Percentiles rank a stretch among this genome's conserved stretches.
These are phyloP conservation scores for Sebastes itinus DNA, from an alignment of 2,797 vertebrate species.

Conservation along the genomic window DNA sequence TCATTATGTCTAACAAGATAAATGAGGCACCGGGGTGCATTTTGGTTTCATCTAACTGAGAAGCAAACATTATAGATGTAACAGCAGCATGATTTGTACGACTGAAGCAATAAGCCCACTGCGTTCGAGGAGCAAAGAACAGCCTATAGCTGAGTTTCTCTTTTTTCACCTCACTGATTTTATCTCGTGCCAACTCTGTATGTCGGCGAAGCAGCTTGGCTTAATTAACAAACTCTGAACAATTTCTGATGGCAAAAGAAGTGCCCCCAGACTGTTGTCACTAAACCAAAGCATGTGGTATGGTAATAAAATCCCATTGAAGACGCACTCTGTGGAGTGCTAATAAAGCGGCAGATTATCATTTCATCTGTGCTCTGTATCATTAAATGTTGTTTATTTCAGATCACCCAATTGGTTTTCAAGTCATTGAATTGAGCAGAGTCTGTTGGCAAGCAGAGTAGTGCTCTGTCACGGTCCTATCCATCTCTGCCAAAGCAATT, in stretches of 20 bases:
- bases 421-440: conserved; percentile 46
- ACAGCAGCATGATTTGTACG: neutral
- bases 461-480: conserved; percentile 48
- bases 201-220: conserved; percentile 23
- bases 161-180: conserved; percentile 34
- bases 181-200: conserved; percentile 22
- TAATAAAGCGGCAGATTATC: conserved; percentile 58
- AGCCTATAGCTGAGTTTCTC: conserved; percentile 5
- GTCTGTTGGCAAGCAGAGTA: conserved; percentile 39
- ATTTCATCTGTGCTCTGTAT: conserved; percentile 55
- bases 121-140: neutral
- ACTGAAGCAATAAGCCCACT: conserved; percentile 8
- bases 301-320: conserved; percentile 39
- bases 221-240: conserved; percentile 53
- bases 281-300: conserved; percentile 33
- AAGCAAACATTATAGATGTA: neutral
- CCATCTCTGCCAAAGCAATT: conserved; percentile 56
- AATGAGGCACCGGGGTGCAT: neutral
- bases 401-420: conserved; percentile 44
- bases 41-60: neutral
- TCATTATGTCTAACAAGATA: neutral
- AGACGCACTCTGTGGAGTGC: conserved; percentile 37
- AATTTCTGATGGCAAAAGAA: conserved; percentile 24
- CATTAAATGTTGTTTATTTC: conserved; percentile 62
- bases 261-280: conserved; percentile 22